Conservation (phyloP, 2,797 vertebrate species). For the Chaetodon trifasciatus region DNA sequence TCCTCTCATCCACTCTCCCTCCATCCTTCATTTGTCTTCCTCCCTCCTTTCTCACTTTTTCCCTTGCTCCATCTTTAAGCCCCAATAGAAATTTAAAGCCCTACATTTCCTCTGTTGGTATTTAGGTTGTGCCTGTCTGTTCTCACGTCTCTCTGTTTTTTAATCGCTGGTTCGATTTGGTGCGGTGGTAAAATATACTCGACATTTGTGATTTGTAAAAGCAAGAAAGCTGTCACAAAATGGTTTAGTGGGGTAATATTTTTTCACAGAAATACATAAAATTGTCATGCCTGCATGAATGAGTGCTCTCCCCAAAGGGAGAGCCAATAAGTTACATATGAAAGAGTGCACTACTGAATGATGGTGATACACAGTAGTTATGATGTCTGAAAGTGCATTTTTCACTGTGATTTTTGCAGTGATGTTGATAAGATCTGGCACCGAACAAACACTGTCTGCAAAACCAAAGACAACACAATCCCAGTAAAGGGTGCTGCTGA, state of each 20-base stretch:
- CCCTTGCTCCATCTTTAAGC: conserved; percentile 28
- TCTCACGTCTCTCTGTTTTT: background rate
- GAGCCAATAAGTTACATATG: conserved; percentile 35
- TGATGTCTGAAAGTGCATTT: conserved; percentile 37
- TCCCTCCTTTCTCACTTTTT: conserved; percentile 16
- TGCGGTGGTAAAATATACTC: conserved; percentile 32
- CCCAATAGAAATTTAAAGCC: conserved; percentile 38
- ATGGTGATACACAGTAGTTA: conserved; percentile 32
- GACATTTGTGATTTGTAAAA: conserved; percentile 36
- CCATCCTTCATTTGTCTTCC: conserved; percentile 50
- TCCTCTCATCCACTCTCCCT: conserved; percentile 46
- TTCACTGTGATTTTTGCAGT: conserved; percentile 22
- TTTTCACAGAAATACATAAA: conserved; percentile 29
- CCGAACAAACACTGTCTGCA: conserved; percentile 35
- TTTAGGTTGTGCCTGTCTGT: conserved; percentile 10
- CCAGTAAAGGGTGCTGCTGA: conserved; percentile 2
- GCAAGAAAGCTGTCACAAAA: conserved; percentile 35
- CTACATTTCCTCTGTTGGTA: conserved; percentile 22
- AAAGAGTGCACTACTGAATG: conserved; percentile 23
- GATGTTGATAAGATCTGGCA: conserved; percentile 24
- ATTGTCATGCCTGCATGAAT: conserved; percentile 21
- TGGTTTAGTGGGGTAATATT: conserved; percentile 35
- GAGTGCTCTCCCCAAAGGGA: conserved; percentile 24
- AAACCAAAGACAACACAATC: conserved; percentile 40
- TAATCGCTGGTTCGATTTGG: conserved; percentile 3